Evolutionary conservation across 2,888 invertebrate genomes (phyloP).

Genomic region (Phyllotreta striolata): DNA sequence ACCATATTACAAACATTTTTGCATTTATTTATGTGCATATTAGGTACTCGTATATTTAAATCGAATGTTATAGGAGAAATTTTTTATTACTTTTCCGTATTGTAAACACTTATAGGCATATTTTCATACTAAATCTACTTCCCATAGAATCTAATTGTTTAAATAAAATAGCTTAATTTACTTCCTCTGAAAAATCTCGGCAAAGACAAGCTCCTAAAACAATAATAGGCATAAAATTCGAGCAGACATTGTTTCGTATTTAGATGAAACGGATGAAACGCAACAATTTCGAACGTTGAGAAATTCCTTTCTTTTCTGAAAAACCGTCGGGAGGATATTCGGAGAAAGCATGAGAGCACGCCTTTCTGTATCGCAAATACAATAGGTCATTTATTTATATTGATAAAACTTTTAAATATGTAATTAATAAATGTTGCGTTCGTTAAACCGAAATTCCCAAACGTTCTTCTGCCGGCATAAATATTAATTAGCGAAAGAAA

Average conservation of each 20-base stretch:
- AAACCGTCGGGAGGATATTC: slow-evolving; percentile 4
- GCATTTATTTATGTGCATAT: no score
- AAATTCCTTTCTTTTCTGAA: slow-evolving; percentile 15
- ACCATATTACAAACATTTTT: no score
- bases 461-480: no score
- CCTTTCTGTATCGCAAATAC: slow-evolving; percentile 2
- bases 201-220: slow-evolving; percentile 9
- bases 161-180: background rate
- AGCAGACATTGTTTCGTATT: background rate
- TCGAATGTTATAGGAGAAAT: no score
- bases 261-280: slow-evolving; percentile 12
- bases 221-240: slow-evolving; percentile 9
- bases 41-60: no score
- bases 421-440: background rate
- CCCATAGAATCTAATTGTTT: no score
- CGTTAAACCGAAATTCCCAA: background rate
- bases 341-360: slow-evolving; percentile 21
- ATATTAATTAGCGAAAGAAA: no score
- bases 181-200: background rate
- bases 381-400: slow-evolving; percentile 4
- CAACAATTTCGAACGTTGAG: slow-evolving; percentile 17
- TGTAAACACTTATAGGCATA: no score
- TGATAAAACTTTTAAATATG: slow-evolving; percentile 8
- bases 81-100: no score
- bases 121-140: no score